Base-by-base conservation (phyloP, 2,888 invertebrate genomes). In the Eilema depressum region DNA sequence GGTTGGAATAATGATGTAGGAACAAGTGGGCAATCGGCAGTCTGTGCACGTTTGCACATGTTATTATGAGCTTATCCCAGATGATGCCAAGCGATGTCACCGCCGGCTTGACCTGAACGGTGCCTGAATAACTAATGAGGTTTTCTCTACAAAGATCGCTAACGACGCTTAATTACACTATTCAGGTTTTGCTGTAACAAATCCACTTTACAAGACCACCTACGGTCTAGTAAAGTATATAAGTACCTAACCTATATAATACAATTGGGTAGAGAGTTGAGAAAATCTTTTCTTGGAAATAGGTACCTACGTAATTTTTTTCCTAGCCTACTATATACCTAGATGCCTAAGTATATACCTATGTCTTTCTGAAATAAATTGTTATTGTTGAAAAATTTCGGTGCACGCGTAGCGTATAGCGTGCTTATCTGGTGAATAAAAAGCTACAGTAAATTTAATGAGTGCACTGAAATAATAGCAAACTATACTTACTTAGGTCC, bases 1-100 rank as follows among this genome's bases (percentile, higher is more conserved):
- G 75, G 71, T 68, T 20, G 53, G 78, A 82, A 83, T 83, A 81
- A 83, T 81, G 76, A 75, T 75, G 70, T 79, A 79, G 66, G 73
- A 74, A 81, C 83, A 84, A 83, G 84, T 84, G 83, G 81, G 75
- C 79, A 79, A 80, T 83, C 81, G 69, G 62, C 73, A 83, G 77
- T 84, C 79, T 75, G 79, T 67, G 77, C 83, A 83, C 84, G 83
- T 83, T 80, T 77, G 75, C 77, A 79, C 83, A 81, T 82, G 80
- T 83, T 82, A 70, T 76, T 64, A 62, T 64, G 71, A 73, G 75
- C 73, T 80, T 76, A 79, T 75, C 71, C 73, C 71, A 72, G 79
- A 81, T 83, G 77, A 74, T 75, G 75, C 66, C 61, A 73, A 25
- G 68, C 47, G 76, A 73, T 81, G 75, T 75, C 75, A 74, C 62